These are phyloP conservation scores for Melanitta fusca DNA, from an alignment of 2,797 vertebrate species.

Conservation along the genomic window DNA sequence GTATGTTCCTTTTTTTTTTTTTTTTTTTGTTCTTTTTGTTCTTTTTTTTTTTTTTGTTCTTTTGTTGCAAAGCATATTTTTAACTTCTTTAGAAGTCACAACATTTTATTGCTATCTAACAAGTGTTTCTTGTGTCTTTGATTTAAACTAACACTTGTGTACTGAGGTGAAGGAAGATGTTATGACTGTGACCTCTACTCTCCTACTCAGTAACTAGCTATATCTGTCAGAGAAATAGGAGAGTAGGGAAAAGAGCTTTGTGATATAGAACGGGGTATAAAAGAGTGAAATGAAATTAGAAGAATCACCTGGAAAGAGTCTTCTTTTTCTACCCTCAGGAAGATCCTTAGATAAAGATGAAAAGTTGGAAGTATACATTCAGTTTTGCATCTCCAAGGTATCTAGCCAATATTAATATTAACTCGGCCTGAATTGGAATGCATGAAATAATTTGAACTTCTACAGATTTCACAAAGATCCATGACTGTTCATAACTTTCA, in stretches of 20 bases:
- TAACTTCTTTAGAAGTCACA: not conserved
- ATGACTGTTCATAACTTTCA: not conserved
- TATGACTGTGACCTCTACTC: not conserved
- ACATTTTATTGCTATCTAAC: not conserved
- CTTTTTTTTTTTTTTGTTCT: not conserved
- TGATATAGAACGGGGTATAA: not conserved
- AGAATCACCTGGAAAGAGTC: not conserved
- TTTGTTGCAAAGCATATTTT: not conserved
- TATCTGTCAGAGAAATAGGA: not conserved
- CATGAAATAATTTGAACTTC: not conserved
- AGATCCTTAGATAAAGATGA: not conserved
- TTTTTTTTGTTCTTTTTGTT: too few relatives aligned
- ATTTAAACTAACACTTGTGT: not conserved
- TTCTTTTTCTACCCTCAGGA: not conserved
- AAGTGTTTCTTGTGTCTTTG: not conserved
- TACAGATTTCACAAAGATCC: not conserved
- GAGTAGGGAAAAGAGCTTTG: not conserved
- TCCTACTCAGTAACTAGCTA: not conserved
- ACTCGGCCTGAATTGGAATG: not conserved
- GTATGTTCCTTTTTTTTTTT: not conserved
- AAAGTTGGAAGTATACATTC: not conserved
- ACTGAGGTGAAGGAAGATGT: not conserved
- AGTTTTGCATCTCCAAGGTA: not conserved
- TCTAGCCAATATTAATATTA: conserved; percentile 2
- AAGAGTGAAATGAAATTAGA: not conserved